Evolutionary conservation across 92 coral and sea anemone species (phyloP).

Genomic region (Chrysogorgia sp.): DNA sequence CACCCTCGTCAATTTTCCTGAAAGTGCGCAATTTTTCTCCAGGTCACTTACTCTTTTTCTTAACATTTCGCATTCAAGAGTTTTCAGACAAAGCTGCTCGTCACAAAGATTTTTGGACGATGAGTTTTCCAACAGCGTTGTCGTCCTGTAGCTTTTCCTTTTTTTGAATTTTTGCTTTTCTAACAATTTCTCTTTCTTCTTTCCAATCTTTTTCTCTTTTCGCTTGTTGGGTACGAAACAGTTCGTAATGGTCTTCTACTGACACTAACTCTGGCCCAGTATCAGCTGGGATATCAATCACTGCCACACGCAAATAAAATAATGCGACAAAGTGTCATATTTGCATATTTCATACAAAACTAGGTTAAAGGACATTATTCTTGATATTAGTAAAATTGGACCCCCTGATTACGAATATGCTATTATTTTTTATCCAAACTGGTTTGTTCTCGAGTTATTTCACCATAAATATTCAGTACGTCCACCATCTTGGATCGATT

Average conservation of each 20-base stretch:
- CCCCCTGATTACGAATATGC: too few species aligned
- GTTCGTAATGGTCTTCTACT: not conserved
- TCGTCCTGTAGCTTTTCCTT: not conserved
- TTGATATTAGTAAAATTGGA: too few species aligned
- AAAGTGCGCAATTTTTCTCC: not conserved
- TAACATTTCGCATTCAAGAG: not conserved
- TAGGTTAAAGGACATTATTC: too few species aligned
- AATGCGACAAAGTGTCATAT: not conserved
- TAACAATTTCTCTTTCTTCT: not conserved
- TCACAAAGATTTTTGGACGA: too few species aligned
- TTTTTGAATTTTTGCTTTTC: not conserved
- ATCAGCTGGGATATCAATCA: not conserved
- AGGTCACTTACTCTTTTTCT: not conserved
- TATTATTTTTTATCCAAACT: too few species aligned
- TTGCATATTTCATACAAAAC: not conserved
- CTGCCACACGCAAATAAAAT: not conserved
- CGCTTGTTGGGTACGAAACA: not conserved
- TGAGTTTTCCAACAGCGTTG: not conserved
- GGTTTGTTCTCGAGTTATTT: too few species aligned
- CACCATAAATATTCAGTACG: too few species aligned
- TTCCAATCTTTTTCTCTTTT: slow-evolving; percentile 13
- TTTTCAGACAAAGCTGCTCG: too few species aligned
- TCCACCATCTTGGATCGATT: too few species aligned
- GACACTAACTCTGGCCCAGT: not conserved
- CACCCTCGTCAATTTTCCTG: too few species aligned